Conservation (phyloP, 1,140 invertebrate genomes). For the Thaumetopoea pityocampa region DNA sequence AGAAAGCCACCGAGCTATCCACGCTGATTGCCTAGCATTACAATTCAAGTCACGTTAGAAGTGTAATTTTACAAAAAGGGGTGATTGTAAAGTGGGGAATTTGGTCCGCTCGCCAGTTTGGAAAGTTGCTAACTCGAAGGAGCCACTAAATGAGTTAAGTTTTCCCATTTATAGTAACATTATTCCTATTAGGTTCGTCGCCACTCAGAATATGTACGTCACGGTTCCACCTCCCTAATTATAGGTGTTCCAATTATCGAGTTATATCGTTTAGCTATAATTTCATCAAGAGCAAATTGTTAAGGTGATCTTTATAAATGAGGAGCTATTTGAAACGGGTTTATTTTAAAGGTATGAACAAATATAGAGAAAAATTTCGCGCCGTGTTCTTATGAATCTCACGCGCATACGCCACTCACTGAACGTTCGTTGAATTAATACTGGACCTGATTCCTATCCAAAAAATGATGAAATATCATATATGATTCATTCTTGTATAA, state of each 20-base stretch:
- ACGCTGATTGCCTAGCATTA: conserved; percentile 24
- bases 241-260: conserved; percentile 38
- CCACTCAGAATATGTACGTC: conserved; percentile 36
- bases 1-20: conserved; percentile 17
- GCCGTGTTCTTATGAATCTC: too few species aligned
- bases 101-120: conserved; percentile 29
- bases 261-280: conserved; percentile 31
- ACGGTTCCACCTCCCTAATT: conserved; percentile 31
- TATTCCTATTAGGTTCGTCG: conserved; percentile 57
- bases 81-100: conserved; percentile 47
- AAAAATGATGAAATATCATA: too few species aligned
- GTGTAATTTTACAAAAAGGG: conserved; percentile 56
- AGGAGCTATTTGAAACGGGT: conserved; percentile 5
- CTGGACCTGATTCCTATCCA: too few species aligned
- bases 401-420: too few species aligned
- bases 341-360: too few species aligned
- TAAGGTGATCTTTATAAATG: conserved; percentile 16
- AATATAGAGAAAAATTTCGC: too few species aligned
- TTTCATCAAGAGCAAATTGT: conserved; percentile 24
- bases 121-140: conserved; percentile 33
- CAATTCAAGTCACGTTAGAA: conserved; percentile 41
- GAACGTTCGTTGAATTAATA: too few species aligned
- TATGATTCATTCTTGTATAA: too few species aligned
- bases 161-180: conserved; percentile 64
- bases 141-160: conserved; percentile 58